These are phyloP conservation scores for Phocides pigmalion DNA, from an alignment of 1,140 invertebrate species.

Conservation along the genomic window DNA sequence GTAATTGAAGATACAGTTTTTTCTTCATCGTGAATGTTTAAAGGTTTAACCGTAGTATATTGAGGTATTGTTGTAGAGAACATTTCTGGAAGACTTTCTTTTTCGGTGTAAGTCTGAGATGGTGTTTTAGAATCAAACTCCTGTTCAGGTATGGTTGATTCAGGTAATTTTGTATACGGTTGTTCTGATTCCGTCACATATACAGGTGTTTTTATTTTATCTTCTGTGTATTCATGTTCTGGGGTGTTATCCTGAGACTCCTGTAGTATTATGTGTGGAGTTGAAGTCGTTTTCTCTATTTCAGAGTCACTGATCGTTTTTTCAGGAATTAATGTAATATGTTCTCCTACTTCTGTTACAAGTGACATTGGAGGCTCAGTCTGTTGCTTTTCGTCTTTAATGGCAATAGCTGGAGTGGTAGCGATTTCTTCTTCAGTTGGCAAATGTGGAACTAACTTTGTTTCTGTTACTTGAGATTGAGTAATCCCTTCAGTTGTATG, in stretches of 20 bases:
- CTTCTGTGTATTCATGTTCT: slow-evolving; percentile 17
- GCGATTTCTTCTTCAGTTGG: slow-evolving; percentile 9
- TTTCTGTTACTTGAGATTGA: slow-evolving; percentile 6
- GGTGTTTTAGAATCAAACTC: slow-evolving; percentile 7
- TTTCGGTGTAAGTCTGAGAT: slow-evolving; percentile 1
- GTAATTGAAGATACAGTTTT: slow-evolving; percentile 22
- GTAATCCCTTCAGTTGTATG: slow-evolving; percentile 7
- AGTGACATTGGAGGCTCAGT: slow-evolving; percentile 21
- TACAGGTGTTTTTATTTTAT: slow-evolving; percentile 9
- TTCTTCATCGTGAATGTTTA: slow-evolving; percentile 26
- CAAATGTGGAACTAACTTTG: slow-evolving; percentile 10
- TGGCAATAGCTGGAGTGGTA: background rate
- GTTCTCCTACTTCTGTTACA: slow-evolving; percentile 13
- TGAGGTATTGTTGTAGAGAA: slow-evolving; percentile 23
- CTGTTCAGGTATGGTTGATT: slow-evolving; percentile 33
- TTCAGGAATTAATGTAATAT: slow-evolving; percentile 1
- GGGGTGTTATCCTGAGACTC: slow-evolving; percentile 18
- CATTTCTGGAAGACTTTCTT: slow-evolving; percentile 7
- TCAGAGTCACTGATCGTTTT: background rate
- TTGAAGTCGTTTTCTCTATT: slow-evolving; percentile 7
- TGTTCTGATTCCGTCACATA: slow-evolving; percentile 12
- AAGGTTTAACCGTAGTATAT: slow-evolving; percentile 17
- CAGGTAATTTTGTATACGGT: slow-evolving; percentile 31
- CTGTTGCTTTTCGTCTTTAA: background rate
- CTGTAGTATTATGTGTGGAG: slow-evolving; percentile 21